Conservation (phyloP, 2,797 vertebrate genomes). For the Geranospiza caerulescens region DNA sequence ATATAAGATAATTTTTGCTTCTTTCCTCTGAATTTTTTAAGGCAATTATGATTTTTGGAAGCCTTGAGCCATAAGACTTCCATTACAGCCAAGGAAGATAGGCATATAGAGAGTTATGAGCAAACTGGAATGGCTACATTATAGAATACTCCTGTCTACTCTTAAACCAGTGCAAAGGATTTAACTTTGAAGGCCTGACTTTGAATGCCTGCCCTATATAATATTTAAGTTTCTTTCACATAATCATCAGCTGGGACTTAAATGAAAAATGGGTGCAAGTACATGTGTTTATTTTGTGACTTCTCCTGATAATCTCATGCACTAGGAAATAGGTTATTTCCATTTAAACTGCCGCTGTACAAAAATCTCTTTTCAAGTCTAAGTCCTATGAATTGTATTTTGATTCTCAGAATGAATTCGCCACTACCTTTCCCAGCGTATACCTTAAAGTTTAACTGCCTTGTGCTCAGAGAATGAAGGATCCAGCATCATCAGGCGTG, state of each 20-base stretch:
- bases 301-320: background rate
- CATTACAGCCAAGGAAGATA: background rate
- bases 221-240: background rate
- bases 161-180: background rate
- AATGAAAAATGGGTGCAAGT: background rate
- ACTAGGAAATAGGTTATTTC: background rate
- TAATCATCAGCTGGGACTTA: background rate
- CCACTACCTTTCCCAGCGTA: background rate
- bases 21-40: background rate
- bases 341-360: background rate
- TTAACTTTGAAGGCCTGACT: background rate
- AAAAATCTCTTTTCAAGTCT: background rate
- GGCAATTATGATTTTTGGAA: background rate
- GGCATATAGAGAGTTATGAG: background rate
- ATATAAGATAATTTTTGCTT: background rate
- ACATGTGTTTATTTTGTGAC: background rate
- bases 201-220: background rate
- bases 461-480: background rate
- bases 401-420: background rate
- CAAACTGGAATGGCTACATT: background rate
- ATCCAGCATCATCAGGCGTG: accelerated
- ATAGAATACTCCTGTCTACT: background rate
- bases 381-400: background rate
- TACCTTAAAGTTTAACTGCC: background rate
- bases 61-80: background rate